phyloP scores from a whole-genome alignment of 2,113 vertebrate genomes.

The Silurus asotus region DNA sequence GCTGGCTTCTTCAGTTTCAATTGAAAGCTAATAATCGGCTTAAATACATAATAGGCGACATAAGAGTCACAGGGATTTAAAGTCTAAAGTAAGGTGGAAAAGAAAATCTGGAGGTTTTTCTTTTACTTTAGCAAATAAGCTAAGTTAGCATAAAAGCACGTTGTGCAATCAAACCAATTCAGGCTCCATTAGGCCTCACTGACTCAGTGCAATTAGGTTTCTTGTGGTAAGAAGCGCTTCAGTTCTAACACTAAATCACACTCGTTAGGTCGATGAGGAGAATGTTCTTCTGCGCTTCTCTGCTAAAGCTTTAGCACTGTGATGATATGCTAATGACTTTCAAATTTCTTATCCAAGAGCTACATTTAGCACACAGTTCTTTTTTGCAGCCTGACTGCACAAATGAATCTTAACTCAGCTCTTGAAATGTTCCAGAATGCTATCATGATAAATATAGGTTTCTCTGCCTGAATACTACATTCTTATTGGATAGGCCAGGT shows the following conservation, averaged over 20 bases:
- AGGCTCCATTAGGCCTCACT: slow-evolving; percentile 56
- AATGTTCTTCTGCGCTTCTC: slow-evolving; percentile 33
- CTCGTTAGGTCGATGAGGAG: slow-evolving; percentile 35
- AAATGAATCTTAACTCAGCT: neutral
- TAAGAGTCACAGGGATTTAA: slow-evolving; percentile 1
- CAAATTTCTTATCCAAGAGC: neutral
- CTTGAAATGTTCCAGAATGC: neutral
- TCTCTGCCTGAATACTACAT: no score
- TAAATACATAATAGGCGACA: neutral
- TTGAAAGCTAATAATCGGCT: neutral
- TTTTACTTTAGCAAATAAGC: slow-evolving; percentile 11
- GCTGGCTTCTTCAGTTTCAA: neutral
- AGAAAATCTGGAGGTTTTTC: slow-evolving; percentile 25
- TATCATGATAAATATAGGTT: no score
- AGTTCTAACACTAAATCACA: slow-evolving; percentile 41
- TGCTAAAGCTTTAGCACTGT: neutral
- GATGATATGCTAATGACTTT: slow-evolving; percentile 40
- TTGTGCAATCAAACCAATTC: slow-evolving; percentile 57
- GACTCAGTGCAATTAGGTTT: slow-evolving; percentile 57
- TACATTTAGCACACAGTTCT: neutral
- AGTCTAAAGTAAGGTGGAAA: neutral
- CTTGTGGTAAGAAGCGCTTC: slow-evolving; percentile 49
- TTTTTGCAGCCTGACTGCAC: neutral
- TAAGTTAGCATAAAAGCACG: slow-evolving; percentile 50
- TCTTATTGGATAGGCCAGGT: no score